Percentiles rank a stretch among this genome's conserved stretches.
Evolutionary conservation across 2,113 vertebrate genomes (phyloP).

Genomic region (Bombycilla garrulus): DNA sequence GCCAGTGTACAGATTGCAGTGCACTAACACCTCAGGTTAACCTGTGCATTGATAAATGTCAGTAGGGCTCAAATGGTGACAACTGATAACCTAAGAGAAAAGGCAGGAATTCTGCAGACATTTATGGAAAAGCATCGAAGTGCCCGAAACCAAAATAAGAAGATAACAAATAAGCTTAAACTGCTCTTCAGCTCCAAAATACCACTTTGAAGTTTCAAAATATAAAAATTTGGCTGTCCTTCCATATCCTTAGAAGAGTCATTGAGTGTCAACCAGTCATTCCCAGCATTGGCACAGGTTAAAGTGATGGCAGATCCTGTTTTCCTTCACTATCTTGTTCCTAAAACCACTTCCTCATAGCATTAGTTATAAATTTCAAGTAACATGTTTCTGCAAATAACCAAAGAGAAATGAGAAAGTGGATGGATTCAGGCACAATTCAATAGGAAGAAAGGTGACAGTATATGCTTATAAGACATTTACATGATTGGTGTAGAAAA

Average conservation of each 20-base stretch:
- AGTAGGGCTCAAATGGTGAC: neutral
- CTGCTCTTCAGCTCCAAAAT: neutral
- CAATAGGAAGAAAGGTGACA: neutral
- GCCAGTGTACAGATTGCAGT: neutral
- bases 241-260: neutral
- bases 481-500: neutral
- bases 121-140: neutral
- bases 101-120: neutral
- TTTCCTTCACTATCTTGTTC: neutral
- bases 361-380: neutral
- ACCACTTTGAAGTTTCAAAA: neutral
- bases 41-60: neutral
- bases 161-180: neutral
- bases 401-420: neutral
- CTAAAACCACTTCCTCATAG: neutral
- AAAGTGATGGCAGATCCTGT: neutral
- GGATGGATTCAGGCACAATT: neutral
- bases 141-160: neutral
- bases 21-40: neutral
- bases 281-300: fast-evolving
- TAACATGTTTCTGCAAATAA: neutral
- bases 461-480: neutral
- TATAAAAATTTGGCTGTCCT: neutral
- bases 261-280: neutral
- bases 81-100: neutral